Base-by-base conservation (phyloP, 2,888 invertebrate genomes). In the Cheilosia pagana region DNA sequence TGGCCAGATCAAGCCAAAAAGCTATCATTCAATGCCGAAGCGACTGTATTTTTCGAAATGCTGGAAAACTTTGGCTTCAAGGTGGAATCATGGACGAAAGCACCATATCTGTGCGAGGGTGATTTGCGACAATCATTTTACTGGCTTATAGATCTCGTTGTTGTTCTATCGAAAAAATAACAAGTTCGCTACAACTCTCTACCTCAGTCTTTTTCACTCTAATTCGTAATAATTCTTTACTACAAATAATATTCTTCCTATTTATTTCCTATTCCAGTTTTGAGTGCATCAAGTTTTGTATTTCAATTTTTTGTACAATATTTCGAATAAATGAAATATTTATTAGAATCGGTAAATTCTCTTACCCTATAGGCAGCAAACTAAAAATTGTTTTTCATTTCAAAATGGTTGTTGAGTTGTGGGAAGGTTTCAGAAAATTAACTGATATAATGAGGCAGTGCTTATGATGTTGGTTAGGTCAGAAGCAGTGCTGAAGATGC, bases 51-150 rank as follows among this genome's bases (percentile, higher is more conserved):
- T 88, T 93, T 96, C 60, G 90, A 92, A 28, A 88, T 91, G 25
- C 92, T 95, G 25, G 93, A 93, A 83, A 89, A 88, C 74, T 89
- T 94, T 62, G 96, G 96, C 3, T 97, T 97, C 91, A 93, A 94
- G 74, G 94, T 99, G 48, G 93, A 95, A 57, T 93, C 95, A 5
- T 99, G 98, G 97, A 95, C 97, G 12, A 94, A 97, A 88, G 95
- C 98, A 50, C 99, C 99, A 0, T 99, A 99, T 91, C 93, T 99
- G 45, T 99, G 99, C 92, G 99, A 99, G 92, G 99, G 99, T 0
- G 99, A 99, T 92, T 93, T 98, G 87, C 94, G 95, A 57, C 97
- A 97, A 91, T 95, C 97, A 0, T 97, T 96, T 92, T 98, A 98
- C 92, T 97, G 97, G 95, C 93, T 98, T 60, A 95, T 96, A 88